Conservation (phyloP, 2,888 invertebrate species). For the Brachypalpus laphriformis region DNA sequence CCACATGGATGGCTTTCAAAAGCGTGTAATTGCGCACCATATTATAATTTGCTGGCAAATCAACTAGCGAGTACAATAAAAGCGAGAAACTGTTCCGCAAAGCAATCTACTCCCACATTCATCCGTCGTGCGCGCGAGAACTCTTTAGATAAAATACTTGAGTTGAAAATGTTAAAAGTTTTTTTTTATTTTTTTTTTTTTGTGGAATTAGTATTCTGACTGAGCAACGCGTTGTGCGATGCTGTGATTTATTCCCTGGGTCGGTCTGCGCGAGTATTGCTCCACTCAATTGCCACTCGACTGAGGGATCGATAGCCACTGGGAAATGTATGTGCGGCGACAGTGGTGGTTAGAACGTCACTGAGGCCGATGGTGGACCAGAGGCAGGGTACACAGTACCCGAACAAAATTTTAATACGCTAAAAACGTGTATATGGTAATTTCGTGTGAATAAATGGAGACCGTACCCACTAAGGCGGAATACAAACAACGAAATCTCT, state of each 20-base stretch:
- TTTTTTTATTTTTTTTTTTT: constrained; percentile 17
- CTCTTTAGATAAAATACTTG: constrained; percentile 43
- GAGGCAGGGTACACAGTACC: constrained; percentile 8
- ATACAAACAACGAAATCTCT: constrained; percentile 64
- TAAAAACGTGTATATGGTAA: constrained; percentile 71
- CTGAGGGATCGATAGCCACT: constrained; percentile 42
- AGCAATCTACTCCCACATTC: constrained; percentile 43
- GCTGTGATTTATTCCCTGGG: constrained; percentile 64
- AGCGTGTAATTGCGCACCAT: constrained; percentile 14
- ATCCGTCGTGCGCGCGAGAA: constrained; percentile 42
- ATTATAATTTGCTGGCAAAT: constrained; percentile 29
- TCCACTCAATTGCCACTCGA: constrained; percentile 29
- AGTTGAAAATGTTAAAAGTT: constrained; percentile 20
- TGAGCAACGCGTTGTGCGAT: constrained; percentile 42
- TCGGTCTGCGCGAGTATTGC: constrained; percentile 51
- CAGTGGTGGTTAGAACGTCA: neutral
- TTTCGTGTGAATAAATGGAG: constrained; percentile 69
- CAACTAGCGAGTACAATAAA: neutral
- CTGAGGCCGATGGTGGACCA: neutral
- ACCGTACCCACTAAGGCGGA: constrained; percentile 58
- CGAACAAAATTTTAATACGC: constrained; percentile 63
- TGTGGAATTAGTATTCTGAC: constrained; percentile 59
- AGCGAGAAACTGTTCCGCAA: constrained; percentile 39
- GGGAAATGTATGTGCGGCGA: constrained; percentile 1
- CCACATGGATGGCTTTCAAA: constrained; percentile 25